phyloP scores from a whole-genome alignment of 2,113 vertebrate species.

The Montifringilla adamsi region DNA sequence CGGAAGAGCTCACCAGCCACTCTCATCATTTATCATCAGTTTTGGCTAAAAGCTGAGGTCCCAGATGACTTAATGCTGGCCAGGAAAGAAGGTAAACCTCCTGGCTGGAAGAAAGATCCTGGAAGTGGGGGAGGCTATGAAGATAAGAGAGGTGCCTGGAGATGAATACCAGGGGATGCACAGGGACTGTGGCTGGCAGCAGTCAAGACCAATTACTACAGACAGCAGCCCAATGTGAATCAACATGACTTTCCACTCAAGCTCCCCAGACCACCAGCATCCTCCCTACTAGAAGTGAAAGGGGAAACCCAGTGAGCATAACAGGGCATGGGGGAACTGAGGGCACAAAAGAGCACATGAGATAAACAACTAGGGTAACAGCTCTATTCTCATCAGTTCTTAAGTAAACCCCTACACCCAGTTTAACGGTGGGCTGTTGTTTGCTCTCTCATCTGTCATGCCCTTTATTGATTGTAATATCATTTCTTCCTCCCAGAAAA shows the following conservation, averaged over 20 bases:
- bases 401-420: background rate
- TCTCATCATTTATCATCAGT: background rate
- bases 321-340: no score
- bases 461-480: background rate
- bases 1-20: background rate
- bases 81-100: background rate
- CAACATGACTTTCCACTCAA: background rate
- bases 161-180: background rate
- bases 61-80: background rate
- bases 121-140: background rate
- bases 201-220: background rate
- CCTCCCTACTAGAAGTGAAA: background rate
- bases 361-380: background rate
- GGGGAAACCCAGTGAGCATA: background rate
- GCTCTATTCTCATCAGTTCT: accelerated
- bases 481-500: background rate
- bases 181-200: accelerated
- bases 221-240: background rate
- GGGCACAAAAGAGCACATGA: background rate
- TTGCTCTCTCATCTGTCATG: background rate
- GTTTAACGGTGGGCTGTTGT: background rate
- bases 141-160: background rate
- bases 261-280: background rate
- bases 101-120: background rate
- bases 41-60: background rate